These are phyloP conservation scores for Gephyroberyx darwinii DNA, from an alignment of 2,797 vertebrate genomes.

Conservation along the genomic window DNA sequence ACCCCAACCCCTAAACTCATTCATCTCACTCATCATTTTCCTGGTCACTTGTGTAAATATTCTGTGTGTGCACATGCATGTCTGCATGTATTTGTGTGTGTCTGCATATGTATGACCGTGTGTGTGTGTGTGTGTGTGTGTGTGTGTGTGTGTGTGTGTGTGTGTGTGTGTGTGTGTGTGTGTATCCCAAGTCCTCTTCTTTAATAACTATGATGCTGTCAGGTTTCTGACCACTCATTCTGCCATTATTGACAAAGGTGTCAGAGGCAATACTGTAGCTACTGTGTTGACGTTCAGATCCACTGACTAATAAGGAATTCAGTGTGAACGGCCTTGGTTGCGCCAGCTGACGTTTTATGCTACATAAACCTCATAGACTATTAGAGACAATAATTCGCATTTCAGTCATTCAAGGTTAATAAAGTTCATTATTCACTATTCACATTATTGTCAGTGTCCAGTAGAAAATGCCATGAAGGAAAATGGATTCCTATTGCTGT, in stretches of 20 bases:
- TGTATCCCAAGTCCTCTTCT: slow-evolving; percentile 10
- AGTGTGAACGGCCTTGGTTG: slow-evolving; percentile 11
- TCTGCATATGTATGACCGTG: not conserved
- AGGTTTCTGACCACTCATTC: not conserved
- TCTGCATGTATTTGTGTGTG: not conserved
- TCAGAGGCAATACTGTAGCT: slow-evolving; percentile 1
- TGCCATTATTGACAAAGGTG: not conserved
- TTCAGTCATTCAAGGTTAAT: too few relatives aligned
- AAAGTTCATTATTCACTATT: slow-evolving; percentile 57
- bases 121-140: not conserved
- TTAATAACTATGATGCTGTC: slow-evolving; percentile 7
- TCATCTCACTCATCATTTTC: too few relatives aligned
- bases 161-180: not conserved
- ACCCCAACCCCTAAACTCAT: too few relatives aligned
- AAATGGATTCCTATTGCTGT: slow-evolving; percentile 36
- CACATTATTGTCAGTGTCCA: slow-evolving; percentile 47
- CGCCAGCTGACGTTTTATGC: slow-evolving; percentile 19
- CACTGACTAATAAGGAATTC: too few relatives aligned
- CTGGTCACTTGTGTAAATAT: not conserved
- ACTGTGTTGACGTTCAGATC: not conserved
- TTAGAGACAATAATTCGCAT: slow-evolving; percentile 34
- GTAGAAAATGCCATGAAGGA: slow-evolving; percentile 44
- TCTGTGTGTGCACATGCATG: not conserved
- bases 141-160: not conserved
- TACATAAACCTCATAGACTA: slow-evolving; percentile 7